Evolutionary conservation across 2,113 vertebrate genomes (phyloP).

Genomic region (Planiliza haematocheilus): DNA sequence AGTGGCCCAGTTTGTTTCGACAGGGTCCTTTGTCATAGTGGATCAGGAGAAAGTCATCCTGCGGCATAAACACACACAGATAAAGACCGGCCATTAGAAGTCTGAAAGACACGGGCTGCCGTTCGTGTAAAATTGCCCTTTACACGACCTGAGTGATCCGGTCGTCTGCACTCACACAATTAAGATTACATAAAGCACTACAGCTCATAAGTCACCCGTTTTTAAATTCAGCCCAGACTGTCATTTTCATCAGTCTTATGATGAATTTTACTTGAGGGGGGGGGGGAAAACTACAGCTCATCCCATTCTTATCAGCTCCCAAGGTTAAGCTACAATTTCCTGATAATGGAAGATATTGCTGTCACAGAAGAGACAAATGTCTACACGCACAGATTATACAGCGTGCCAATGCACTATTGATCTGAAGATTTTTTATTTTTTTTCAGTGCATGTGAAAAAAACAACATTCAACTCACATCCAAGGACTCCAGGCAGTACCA

Average conservation of each 20-base stretch:
- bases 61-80: slow-evolving; percentile 41
- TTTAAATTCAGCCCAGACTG: neutral
- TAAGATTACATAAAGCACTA: slow-evolving; percentile 47
- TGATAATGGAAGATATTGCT: slow-evolving; percentile 29
- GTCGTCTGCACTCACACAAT: slow-evolving; percentile 16
- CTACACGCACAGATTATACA: slow-evolving; percentile 5
- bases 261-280: neutral
- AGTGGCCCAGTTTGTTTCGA: slow-evolving; percentile 98
- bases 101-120: slow-evolving; percentile 28
- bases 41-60: slow-evolving; percentile 99
- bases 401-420: neutral
- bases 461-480: slow-evolving; percentile 89
- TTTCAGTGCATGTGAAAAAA: neutral
- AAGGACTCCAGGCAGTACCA: slow-evolving; percentile 99
- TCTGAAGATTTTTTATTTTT: neutral
- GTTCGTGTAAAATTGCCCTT: slow-evolving; percentile 54
- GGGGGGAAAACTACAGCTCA: neutral
- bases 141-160: slow-evolving; percentile 29
- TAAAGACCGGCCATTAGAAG: slow-evolving; percentile 40
- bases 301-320: slow-evolving; percentile 26
- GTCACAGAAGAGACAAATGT: slow-evolving; percentile 23
- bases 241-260: neutral
- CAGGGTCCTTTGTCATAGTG: slow-evolving; percentile 99
- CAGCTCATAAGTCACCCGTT: slow-evolving; percentile 11
- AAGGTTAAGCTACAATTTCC: slow-evolving; percentile 26